A percentile compares a stretch with the other conserved stretches of the same genome.
Conservation (phyloP, 1,140 invertebrate genomes). For the Alviniconcha marisindica region DNA sequence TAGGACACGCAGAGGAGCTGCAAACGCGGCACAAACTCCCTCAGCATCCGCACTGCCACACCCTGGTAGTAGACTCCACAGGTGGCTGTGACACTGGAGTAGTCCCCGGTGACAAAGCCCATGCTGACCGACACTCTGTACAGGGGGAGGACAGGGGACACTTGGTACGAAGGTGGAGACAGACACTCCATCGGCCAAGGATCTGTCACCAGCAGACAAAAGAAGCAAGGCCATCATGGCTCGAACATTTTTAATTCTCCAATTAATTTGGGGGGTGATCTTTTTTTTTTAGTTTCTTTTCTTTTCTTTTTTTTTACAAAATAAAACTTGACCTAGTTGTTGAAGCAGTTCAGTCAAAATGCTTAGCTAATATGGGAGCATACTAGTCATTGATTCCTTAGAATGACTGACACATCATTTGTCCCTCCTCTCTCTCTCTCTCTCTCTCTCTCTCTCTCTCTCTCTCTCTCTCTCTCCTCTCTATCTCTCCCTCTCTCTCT, state of each 20-base stretch:
- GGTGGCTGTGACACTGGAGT: not conserved
- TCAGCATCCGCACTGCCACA: not conserved
- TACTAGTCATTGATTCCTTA: not conserved
- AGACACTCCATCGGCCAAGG: constrained; percentile 43
- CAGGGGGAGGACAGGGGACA: constrained; percentile 15
- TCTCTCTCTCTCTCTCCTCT: no score
- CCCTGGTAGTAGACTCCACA: constrained; percentile 36
- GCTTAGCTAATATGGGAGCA: no score
- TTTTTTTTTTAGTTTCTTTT: not conserved
- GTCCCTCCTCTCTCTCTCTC: not conserved
- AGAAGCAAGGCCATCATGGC: no score
- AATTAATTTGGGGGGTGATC: no score
- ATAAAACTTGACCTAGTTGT: no score
- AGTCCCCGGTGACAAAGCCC: not conserved
- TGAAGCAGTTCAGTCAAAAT: no score
- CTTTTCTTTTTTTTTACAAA: not conserved
- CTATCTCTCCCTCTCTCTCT: not conserved
- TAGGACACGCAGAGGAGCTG: not conserved
- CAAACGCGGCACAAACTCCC: constrained; percentile 18
- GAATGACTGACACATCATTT: not conserved
- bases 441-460: not conserved
- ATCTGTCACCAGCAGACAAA: no score
- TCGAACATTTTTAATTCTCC: no score
- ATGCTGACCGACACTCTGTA: constrained; percentile 26
- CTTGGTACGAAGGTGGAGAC: not conserved